Conservation (phyloP, 2,113 vertebrate genomes). For the Gymnogyps californianus region DNA sequence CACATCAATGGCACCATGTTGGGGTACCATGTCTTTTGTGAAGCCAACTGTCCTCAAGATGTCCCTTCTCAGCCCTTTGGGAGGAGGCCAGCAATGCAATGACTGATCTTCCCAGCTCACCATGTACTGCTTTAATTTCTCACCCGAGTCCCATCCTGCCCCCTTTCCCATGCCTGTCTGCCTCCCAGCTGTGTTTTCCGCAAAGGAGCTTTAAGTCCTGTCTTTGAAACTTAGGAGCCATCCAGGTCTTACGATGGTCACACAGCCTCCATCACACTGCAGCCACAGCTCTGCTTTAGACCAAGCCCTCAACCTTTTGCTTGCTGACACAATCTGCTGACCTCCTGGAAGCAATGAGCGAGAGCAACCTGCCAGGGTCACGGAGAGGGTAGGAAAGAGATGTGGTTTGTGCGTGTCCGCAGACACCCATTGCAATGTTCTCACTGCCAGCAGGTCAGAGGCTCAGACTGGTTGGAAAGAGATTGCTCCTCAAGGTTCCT, state of each 20-base stretch:
- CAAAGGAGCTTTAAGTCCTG: neutral
- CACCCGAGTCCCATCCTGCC: neutral
- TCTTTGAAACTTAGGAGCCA: neutral
- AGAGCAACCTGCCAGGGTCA: neutral
- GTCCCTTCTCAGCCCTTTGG: neutral
- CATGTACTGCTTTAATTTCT: neutral
- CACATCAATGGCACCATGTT: neutral
- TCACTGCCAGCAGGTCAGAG: neutral
- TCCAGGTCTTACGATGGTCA: accelerated
- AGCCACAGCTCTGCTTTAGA: neutral
- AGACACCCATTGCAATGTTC: neutral
- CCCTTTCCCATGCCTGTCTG: neutral
- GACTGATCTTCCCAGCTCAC: neutral
- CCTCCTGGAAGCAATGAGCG: neutral
- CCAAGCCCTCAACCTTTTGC: neutral
- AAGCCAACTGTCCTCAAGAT: neutral
- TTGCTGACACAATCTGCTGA: neutral
- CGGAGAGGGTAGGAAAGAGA: neutral
- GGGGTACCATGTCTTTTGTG: neutral
- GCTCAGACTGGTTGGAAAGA: neutral
- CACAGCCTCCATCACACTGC: neutral
- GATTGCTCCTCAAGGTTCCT: neutral
- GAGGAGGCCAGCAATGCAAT: neutral
- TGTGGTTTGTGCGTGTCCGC: neutral
- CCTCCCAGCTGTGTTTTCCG: neutral